phyloP scores from a whole-genome alignment of 2,888 invertebrate genomes.

The Nowickia ferox region DNA sequence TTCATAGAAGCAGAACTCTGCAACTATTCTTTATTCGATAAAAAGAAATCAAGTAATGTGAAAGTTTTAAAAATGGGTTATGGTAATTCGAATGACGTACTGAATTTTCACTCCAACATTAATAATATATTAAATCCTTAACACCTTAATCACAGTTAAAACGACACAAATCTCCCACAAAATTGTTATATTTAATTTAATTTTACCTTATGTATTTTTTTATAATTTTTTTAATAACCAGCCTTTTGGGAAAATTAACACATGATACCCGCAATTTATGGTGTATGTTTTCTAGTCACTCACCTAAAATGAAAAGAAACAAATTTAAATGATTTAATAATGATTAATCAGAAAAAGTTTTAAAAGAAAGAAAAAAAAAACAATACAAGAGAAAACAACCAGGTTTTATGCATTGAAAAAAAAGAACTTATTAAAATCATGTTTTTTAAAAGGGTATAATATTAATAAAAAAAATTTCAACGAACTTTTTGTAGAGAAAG shows the following conservation, averaged over 20 bases:
- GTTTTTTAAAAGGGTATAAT: conserved; percentile 65
- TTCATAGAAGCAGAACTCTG: too few species aligned
- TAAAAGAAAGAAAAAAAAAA: conserved; percentile 11
- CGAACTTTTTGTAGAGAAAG: conserved; percentile 16
- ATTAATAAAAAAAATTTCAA: conserved; percentile 35
- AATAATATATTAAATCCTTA: too few species aligned
- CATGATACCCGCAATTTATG: conserved; percentile 37
- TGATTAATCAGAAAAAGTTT: conserved; percentile 62
- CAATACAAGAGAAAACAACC: neutral
- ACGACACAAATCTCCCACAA: neutral
- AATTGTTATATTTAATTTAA: neutral
- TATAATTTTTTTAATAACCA: neutral
- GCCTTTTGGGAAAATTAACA: conserved; percentile 55
- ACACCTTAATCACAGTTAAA: too few species aligned
- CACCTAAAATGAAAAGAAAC: conserved; percentile 62
- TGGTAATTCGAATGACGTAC: too few species aligned
- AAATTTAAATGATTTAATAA: conserved; percentile 52
- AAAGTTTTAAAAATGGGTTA: too few species aligned
- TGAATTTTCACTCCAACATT: too few species aligned
- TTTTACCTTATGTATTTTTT: neutral
- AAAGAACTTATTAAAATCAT: conserved; percentile 48
- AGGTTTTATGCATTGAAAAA: neutral
- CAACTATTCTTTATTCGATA: too few species aligned
- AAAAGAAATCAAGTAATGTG: too few species aligned
- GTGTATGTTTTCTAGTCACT: neutral